These are phyloP conservation scores for Venturia canescens DNA, from an alignment of 1,140 invertebrate species.

Conservation along the genomic window DNA sequence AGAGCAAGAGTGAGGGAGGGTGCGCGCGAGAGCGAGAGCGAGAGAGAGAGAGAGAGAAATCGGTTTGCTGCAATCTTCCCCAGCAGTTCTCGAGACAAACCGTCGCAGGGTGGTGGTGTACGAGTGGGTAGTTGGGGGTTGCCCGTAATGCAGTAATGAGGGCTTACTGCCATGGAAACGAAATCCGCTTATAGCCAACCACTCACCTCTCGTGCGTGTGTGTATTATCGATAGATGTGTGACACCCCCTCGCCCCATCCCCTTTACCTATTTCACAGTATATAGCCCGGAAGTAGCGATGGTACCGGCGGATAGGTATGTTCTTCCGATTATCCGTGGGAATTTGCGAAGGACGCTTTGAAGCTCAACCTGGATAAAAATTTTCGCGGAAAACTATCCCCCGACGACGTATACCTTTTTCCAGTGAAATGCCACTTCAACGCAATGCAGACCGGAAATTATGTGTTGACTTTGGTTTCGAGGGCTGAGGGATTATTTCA, in stretches of 20 bases:
- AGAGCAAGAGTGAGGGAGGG: background rate
- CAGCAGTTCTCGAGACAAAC: conserved; percentile 45
- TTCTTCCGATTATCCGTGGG: conserved; percentile 39
- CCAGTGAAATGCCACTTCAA: conserved; percentile 54
- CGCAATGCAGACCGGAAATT: background rate
- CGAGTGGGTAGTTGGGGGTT: conserved; percentile 74
- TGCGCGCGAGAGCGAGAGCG: too few species aligned
- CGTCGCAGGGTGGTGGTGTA: conserved; percentile 59
- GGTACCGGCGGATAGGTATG: conserved; percentile 6
- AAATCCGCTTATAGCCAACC: conserved; percentile 77
- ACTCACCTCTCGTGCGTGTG: conserved; percentile 66
- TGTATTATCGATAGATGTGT: conserved; percentile 41
- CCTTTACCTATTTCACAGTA: conserved; percentile 26
- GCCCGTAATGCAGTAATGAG: conserved; percentile 77
- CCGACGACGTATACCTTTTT: conserved; percentile 32
- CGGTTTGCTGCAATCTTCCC: conserved; percentile 7
- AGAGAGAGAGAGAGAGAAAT: too few species aligned
- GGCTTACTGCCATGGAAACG: conserved; percentile 78
- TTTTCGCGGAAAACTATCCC: background rate
- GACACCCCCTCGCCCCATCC: conserved; percentile 27
- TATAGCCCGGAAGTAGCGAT: conserved; percentile 38
- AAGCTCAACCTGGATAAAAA: conserved; percentile 16
- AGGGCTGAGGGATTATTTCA: too few species aligned
- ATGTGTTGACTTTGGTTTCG: background rate
- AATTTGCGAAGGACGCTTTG: conserved; percentile 16